phyloP scores from a whole-genome alignment of 2,113 vertebrate genomes.

The Narcine bancroftii region DNA sequence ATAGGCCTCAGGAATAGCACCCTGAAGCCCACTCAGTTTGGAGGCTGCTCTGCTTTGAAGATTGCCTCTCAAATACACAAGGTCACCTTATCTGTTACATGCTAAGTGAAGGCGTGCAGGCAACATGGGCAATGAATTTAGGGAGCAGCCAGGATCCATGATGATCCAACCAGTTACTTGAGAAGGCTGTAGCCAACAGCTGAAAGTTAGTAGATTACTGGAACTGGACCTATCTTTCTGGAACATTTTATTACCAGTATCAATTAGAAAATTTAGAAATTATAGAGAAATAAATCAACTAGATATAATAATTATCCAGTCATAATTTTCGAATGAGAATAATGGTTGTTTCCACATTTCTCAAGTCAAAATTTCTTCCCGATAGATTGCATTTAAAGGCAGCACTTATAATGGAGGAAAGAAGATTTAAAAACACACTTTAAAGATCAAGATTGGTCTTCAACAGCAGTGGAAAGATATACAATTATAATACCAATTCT shows the following conservation, averaged over 20 bases:
- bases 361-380: background rate
- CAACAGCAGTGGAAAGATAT: background rate
- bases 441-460: background rate
- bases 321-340: background rate
- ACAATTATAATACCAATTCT: background rate
- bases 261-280: background rate
- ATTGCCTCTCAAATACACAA: too few species aligned
- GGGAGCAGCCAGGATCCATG: too few species aligned
- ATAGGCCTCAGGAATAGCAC: too few species aligned
- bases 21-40: too few species aligned
- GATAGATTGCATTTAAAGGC: background rate
- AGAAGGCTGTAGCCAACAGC: background rate
- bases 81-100: too few species aligned
- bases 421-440: background rate
- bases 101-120: too few species aligned
- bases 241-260: background rate
- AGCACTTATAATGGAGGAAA: background rate
- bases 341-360: background rate
- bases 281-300: background rate
- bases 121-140: too few species aligned
- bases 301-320: background rate
- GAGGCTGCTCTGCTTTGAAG: too few species aligned
- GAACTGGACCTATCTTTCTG: background rate
- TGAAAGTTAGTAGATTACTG: background rate
- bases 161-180: background rate